Percentiles rank a stretch among this genome's conserved stretches.
These are phyloP conservation scores for Channa striata DNA, from an alignment of 2,797 vertebrate species.

Conservation along the genomic window DNA sequence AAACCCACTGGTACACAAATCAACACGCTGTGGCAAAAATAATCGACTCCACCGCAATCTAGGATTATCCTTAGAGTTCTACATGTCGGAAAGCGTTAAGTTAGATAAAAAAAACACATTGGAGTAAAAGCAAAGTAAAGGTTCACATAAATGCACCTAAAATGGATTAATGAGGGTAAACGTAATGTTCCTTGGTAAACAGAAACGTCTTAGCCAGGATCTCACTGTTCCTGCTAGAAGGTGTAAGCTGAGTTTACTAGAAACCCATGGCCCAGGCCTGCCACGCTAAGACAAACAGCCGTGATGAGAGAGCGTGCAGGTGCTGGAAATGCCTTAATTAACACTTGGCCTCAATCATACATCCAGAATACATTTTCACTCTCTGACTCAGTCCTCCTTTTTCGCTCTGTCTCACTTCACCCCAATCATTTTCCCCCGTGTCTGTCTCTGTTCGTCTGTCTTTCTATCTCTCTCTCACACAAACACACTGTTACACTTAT, in stretches of 20 bases:
- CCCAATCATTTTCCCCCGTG: constrained; percentile 47
- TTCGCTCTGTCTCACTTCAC: constrained; percentile 42
- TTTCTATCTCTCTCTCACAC: not conserved
- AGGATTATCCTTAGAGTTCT: not conserved
- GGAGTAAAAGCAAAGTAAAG: not conserved
- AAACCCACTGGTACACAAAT: constrained; percentile 2
- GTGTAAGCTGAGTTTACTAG: constrained; percentile 48
- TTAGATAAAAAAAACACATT: not conserved
- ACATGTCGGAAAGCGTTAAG: not conserved
- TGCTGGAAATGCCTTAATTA: constrained; percentile 61
- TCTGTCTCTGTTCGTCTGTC: constrained; percentile 20
- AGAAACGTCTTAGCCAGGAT: constrained; percentile 42
- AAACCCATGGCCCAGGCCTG: constrained; percentile 49
- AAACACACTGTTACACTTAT: too few species aligned
- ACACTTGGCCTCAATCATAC: constrained; percentile 72
- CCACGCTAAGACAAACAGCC: constrained; percentile 70
- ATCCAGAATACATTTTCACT: constrained; percentile 58
- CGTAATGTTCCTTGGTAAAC: constrained; percentile 48
- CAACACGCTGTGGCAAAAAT: constrained; percentile 11
- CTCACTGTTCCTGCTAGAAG: constrained; percentile 45
- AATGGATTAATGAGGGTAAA: constrained; percentile 17
- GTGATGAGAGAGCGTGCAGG: constrained; percentile 59
- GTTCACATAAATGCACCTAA: not conserved
- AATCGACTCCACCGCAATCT: not conserved
- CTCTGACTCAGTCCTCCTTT: constrained; percentile 49